Conservation (phyloP, 2,888 invertebrate genomes). For the Macrophya alboannulata region DNA sequence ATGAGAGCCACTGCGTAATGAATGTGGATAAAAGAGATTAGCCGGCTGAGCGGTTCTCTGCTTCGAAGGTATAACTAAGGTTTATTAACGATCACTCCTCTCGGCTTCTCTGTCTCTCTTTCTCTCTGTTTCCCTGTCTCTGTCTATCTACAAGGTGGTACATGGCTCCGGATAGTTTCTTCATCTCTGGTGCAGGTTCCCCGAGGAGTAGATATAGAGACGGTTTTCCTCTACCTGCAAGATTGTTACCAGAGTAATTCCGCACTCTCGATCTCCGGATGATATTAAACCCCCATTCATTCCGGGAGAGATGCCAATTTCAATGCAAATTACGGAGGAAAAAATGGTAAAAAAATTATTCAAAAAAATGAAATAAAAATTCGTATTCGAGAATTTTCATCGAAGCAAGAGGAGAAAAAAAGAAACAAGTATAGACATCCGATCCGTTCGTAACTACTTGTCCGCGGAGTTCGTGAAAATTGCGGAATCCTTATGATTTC, state of each 20-base stretch:
- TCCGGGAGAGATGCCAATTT: constrained; percentile 64
- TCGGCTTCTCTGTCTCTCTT: constrained; percentile 55
- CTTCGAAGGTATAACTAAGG: constrained; percentile 70
- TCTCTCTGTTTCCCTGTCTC: constrained; percentile 43
- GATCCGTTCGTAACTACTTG: constrained; percentile 4
- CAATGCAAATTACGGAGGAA: constrained; percentile 65
- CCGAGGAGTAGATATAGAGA: constrained; percentile 18
- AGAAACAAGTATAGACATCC: background rate
- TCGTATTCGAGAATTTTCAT: constrained; percentile 18
- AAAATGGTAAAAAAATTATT: constrained; percentile 21
- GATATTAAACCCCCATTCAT: constrained; percentile 63
- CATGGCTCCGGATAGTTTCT: constrained; percentile 23
- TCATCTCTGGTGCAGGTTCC: constrained; percentile 14
- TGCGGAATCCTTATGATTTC: constrained; percentile 18
- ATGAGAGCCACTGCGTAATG: constrained; percentile 72
- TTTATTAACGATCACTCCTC: constrained; percentile 71
- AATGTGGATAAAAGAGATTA: constrained; percentile 76
- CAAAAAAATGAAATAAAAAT: constrained; percentile 41
- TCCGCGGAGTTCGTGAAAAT: background rate
- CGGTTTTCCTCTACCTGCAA: constrained; percentile 51
- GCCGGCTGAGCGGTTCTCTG: constrained; percentile 71
- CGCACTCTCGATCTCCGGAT: constrained; percentile 57
- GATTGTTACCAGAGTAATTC: constrained; percentile 64
- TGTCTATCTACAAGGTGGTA: constrained; percentile 57
- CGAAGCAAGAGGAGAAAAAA: background rate